Evolutionary conservation across 2,797 vertebrate species (phyloP), one percentile per base, ranked within the genome.

Genomic region (Thalassophryne amazonica): DNA sequence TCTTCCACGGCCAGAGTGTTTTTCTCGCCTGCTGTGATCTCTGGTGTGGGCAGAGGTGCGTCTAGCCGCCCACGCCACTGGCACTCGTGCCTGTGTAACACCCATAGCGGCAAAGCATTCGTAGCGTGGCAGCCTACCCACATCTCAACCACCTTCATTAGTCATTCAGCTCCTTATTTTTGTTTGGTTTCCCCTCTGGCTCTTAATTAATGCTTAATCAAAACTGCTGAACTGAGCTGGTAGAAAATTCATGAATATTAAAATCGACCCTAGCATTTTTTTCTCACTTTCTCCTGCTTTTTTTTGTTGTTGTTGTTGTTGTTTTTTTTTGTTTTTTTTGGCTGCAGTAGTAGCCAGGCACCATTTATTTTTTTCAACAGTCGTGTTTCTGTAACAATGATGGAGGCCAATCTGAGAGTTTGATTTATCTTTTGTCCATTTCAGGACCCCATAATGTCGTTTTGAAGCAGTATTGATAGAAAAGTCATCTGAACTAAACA

Each of bases 201-300:
- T 96, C 94, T 95, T 98, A 98, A 98, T 99, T 99, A 99, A 98
- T 97, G 94, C 95, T 95, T 97, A 95, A 98, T 98, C 90, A 92
- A 98, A 99, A 96, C 92, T 92, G 92, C 94, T 96, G 94, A 98
- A 98, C 94, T 95, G 97, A 97, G 94, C 93, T 97, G 93, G 93
- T 94, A 94, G 86, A 94, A 94, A 94, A 95, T 91, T 94, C 94
- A 99, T 98, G 96, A 97, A 98, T 98, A 99, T 98, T 98, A 97
- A 98, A 96, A 98, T 94, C 93, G 92, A 93, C 93, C 92, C 92
- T 91, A 93, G 93, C 91, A 92, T 93, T 92, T 93, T 34, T 29
- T 16, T 11, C 39, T 36, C n/a, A 40, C 39, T 22, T 17, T 13
- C 21, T 48, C 75, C 75, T 81, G 68, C 74, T 38, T 19, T 49